Base-by-base conservation (phyloP, 2,113 vertebrate genomes). In the Nematolebias whitei region DNA sequence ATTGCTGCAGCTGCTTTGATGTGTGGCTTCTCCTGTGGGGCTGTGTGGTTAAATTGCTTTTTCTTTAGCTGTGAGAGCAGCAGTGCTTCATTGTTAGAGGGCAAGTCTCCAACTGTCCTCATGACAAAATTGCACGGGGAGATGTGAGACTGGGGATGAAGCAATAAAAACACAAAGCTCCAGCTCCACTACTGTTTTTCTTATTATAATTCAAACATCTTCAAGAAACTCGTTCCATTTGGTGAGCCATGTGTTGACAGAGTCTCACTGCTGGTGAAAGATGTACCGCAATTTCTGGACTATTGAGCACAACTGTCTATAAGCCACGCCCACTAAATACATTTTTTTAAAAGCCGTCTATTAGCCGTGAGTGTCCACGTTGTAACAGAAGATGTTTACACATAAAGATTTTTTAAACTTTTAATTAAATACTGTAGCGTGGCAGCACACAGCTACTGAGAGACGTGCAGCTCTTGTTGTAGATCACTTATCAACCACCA, bases 21-120 rank as follows among this genome's bases (percentile, higher is more conserved):
- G 83, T 84, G 65, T 8, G 1, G 50, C 51, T 72, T 67, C 83
- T 82, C 70, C 53, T 53, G 68, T 51, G 65, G 82, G 53, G n/a
- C 40, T 72, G 32, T 70, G 63, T 61, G 58, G 68, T 52, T 72
- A 85, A 88, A 88, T 90, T 86, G 79, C 79, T 84, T 88, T 88
- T 90, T 83, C 81, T 79, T 78, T 68, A 70, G 56, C 77, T 65
- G 49, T 9, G 44, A 75, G 71, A 67, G 65, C 50, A 70, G 71
- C 61, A 78, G 45, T 48, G 35, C 60, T 38, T 79, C 58, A 26
- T 65, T 83, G 75, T 77, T 70, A 66, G 48, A 79, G 78, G 66
- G 59, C 58, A 72, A 57, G 76, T 78, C 57, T 81, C 74, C 69
- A 73, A 53, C 71, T 82, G 69, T 81, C 57, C 57, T 51, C 7